Evolutionary conservation across 2,113 vertebrate species (phyloP).

Genomic region (human (Homo sapiens)): GRCh38 chr12:97919501-97920000

Average conservation of each 20-base stretch:
- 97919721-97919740: neutral
- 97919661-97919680: neutral
- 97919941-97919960: neutral
- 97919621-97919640: neutral
- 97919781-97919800: neutral
- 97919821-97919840: neutral
- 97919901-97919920: neutral
- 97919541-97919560: neutral
- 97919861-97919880: neutral
- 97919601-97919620: neutral
- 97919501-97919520: neutral
- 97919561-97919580: neutral
- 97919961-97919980: slow-evolving; percentile 1
- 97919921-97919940: neutral
- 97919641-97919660: neutral
- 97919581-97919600: neutral
- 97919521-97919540: neutral
- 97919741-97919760: neutral
- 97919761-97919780: neutral
- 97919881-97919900: neutral
- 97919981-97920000: neutral
- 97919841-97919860: neutral
- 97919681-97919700: neutral
- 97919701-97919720: neutral
- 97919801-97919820: neutral